Evolutionary conservation across 2,113 vertebrate species (phyloP), one percentile per base, ranked within the genome.

Genomic region (Erythrolamprus reginae): DNA sequence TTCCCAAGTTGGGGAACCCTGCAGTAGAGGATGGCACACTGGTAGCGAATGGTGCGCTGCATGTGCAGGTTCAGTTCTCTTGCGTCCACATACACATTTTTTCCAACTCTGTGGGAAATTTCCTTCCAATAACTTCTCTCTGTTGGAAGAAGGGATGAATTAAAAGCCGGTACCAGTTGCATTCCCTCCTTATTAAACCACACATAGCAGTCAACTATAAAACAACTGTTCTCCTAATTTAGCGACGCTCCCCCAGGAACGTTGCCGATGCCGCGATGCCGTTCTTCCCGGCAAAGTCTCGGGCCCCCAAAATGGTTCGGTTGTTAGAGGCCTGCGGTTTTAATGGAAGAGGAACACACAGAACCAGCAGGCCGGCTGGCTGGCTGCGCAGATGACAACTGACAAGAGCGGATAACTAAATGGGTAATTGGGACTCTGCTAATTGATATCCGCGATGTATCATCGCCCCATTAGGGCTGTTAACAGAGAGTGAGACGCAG

Each of bases 401-500:
- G 1, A 89, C 24, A 33, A 33, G 28, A 13, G 33, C 10, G 52
- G 48, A 24, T 70, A 82, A 82, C 48, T 23, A 52, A 52, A 55
- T 24, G 38, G 38, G 21, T 83, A 45, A 82, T 82, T 89, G 88
- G 77, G 70, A 24, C 92, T 93, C 92, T 55, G 7, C 90, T 91
- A 94, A 95, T 92, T 95, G 91, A 92, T 95, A 92, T 91, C 89
- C 42, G 28, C 55, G 93, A 93, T 91, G 82, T 93, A 87, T 92
- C 95, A 95, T 91, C 95, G 87, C 92, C 94, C 5, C 28, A 91
- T 51, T 89, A 94, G 91, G 89, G 82, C 84, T 96, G 95, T 93
- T 95, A 86, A 96, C 91, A 90, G 93, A 93, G 92, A 95, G 84
- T 93, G 91, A 87, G 96, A 93, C 96, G 92, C 91, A 95, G 91